Evolutionary conservation across 2,888 invertebrate genomes (phyloP), one percentile per base, ranked within the genome.

Genomic region (Tipula helvola): DNA sequence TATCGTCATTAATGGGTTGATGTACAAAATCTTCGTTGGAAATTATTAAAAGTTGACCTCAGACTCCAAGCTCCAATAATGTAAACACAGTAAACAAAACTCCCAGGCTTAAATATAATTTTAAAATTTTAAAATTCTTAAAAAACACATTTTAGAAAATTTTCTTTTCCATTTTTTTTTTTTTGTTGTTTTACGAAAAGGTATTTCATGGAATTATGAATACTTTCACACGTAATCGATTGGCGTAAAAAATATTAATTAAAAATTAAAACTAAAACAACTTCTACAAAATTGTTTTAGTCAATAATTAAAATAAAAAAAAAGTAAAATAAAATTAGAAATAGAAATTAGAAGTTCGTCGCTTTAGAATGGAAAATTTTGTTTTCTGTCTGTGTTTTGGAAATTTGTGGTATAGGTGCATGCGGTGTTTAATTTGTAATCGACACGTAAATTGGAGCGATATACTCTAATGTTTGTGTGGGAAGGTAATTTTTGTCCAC

Each of bases 211-310:
- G 71, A 71, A 71, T 57, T 71, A 71, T 71, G 71, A 71, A 13
- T 71, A 71, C 71, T 71, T 71, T 71, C 71, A 71, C 71, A 71
- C 71, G 71, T 71, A 71, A 71, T 71, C 71, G 71, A 71, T 71
- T 28, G 71, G 71, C 71, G 71, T 71, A 71, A 71, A 71, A 71
- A 71, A 71, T 71, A 71, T 71, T 71, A 71, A 71, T 71, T 71
- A 39, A 39, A 39, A 39, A 39, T 39, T 39, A 39, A 39, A 39
- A 39, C 7, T 39, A 71, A 71, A 71, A 71, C 28, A 71, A 71
- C 28, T 28, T 28, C 28, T 71, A 71, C 28, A 71, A 71, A 28
- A 71, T 52, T 52, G 52, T 16, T 52, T 52, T n/a, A 71, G 28
- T 12, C 10, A 71, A 71, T 71, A 71, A 71, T 71, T 71, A 71